Conservation (phyloP, 1,140 invertebrate genomes). For the Muscidifurax raptorellus region DNA sequence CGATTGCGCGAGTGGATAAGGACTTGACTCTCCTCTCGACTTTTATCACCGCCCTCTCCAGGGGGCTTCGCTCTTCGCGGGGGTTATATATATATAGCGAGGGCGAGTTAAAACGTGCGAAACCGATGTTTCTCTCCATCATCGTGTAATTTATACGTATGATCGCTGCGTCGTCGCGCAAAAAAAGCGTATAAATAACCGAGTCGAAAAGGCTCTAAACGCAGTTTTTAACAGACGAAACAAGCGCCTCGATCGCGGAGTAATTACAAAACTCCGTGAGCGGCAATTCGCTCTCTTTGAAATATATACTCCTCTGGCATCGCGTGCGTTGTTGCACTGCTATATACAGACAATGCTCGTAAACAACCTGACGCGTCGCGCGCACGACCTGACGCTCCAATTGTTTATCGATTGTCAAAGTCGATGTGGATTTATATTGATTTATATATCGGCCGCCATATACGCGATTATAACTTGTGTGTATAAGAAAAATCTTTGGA, state of each 20-base stretch:
- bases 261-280: background rate
- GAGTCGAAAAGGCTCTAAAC: no score
- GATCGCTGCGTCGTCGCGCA: no score
- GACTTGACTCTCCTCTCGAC: no score
- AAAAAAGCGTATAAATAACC: no score
- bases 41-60: no score
- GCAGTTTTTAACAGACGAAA: background rate
- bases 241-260: background rate
- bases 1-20: background rate
- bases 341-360: slow-evolving; percentile 51
- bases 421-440: background rate
- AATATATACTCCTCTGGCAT: slow-evolving; percentile 24
- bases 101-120: background rate
- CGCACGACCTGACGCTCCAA: slow-evolving; percentile 3
- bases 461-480: no score
- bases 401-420: background rate
- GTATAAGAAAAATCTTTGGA: no score
- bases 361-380: slow-evolving; percentile 54
- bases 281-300: background rate
- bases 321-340: slow-evolving; percentile 54
- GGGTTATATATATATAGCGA: no score
- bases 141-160: no score
- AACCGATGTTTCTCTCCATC: background rate
- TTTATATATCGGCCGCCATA: no score
- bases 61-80: no score